These are phyloP conservation scores for human (Homo sapiens) DNA, from an alignment of 2,113 vertebrate genomes.

Conservation along the genomic window DNA sequence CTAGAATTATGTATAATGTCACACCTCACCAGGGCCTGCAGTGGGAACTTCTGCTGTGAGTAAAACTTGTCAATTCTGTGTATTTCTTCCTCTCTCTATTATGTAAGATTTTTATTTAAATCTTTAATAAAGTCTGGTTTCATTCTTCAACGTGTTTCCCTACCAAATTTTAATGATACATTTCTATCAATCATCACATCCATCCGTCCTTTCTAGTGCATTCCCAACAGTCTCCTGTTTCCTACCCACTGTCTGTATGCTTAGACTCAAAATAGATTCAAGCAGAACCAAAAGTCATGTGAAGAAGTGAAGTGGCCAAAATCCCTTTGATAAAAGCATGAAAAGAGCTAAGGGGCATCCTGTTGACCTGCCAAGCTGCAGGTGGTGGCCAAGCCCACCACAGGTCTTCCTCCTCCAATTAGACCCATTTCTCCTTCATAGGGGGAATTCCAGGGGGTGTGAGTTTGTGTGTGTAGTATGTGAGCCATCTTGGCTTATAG, in stretches of 20 bases:
- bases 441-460: background rate
- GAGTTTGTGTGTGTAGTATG: background rate
- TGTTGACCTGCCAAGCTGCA: background rate
- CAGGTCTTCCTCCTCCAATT: background rate
- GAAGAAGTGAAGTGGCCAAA: background rate
- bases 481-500: background rate
- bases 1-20: background rate
- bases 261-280: background rate
- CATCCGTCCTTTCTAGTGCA: background rate
- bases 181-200: background rate
- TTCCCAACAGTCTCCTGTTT: background rate
- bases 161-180: background rate
- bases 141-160: background rate
- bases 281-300: background rate
- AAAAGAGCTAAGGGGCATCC: background rate
- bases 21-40: background rate
- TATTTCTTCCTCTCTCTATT: background rate
- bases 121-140: background rate
- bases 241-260: background rate
- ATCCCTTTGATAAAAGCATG: background rate
- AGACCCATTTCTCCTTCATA: background rate
- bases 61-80: background rate
- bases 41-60: background rate
- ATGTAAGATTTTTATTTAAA: background rate
- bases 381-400: background rate